Conservation (phyloP, 2,888 invertebrate genomes). For the Celastrina argiolus region DNA sequence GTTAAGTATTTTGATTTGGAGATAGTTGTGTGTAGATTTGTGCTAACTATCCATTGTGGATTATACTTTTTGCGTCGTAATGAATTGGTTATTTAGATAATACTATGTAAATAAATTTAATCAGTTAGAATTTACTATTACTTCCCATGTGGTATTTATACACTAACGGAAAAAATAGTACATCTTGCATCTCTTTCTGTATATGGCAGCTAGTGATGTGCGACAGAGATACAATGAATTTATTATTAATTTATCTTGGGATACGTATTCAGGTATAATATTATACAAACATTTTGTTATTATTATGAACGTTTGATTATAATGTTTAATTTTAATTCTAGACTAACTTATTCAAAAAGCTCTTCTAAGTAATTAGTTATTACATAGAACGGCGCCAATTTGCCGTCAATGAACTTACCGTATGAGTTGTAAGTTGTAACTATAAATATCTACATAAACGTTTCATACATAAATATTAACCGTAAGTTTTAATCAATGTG, state of each 20-base stretch:
- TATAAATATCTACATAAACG: conserved; percentile 13
- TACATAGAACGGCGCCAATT: conserved; percentile 46
- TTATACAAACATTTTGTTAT: background rate
- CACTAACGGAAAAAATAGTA: conserved; percentile 44
- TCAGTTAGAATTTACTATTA: conserved; percentile 1
- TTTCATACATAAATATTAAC: conserved; percentile 11
- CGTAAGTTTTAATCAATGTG: background rate
- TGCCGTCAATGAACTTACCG: conserved; percentile 50
- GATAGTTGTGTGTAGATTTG: conserved; percentile 22
- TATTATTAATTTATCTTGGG: conserved; percentile 40
- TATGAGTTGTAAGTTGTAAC: conserved; percentile 34
- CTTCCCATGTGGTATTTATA: conserved; percentile 24
- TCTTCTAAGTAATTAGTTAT: background rate
- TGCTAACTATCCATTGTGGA: background rate
- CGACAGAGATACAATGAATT: conserved; percentile 41
- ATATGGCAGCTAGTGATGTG: conserved; percentile 34
- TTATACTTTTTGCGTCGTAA: background rate
- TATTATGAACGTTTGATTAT: background rate
- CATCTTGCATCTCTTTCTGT: conserved; percentile 46
- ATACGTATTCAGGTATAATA: background rate
- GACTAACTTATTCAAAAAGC: background rate
- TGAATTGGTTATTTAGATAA: background rate
- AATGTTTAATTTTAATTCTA: background rate
- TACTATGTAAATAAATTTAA: background rate
- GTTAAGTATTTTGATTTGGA: conserved; percentile 30